phyloP scores from a whole-genome alignment of 2,113 vertebrate species.

The Cisticola juncidis region DNA sequence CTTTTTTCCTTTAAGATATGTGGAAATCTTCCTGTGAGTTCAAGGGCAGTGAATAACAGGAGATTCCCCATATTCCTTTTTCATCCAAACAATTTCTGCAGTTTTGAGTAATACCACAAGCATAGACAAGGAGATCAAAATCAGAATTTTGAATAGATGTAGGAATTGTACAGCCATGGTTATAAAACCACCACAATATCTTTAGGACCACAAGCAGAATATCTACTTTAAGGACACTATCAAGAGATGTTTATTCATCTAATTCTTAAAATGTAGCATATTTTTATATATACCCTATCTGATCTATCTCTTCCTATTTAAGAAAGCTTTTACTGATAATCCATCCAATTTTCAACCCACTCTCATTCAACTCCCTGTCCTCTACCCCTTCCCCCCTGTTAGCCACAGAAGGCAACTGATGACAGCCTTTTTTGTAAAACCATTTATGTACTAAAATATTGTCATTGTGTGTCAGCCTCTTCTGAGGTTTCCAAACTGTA shows the following conservation, averaged over 20 bases:
- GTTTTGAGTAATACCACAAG: neutral
- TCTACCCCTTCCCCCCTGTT: fast-evolving
- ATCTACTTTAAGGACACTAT: neutral
- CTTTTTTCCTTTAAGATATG: no score
- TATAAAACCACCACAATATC: neutral
- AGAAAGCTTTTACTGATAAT: neutral
- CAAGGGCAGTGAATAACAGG: neutral
- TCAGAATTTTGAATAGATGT: neutral
- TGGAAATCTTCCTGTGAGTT: neutral
- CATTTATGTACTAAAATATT: neutral
- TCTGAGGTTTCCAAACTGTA: neutral
- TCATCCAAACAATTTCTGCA: neutral
- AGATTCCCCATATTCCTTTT: neutral
- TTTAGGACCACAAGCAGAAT: neutral
- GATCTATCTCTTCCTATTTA: neutral
- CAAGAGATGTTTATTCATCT: neutral
- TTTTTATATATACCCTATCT: neutral
- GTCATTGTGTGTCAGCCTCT: neutral
- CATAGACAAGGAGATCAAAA: neutral
- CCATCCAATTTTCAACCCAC: neutral
- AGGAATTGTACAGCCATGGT: neutral
- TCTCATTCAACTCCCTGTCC: neutral
- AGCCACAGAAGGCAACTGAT: neutral
- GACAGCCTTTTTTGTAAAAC: neutral
- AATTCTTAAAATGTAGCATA: neutral